A percentile compares a stretch with the other conserved stretches of the same genome.
These are phyloP conservation scores for Rhorus exstirpatorius DNA, from an alignment of 2,888 invertebrate genomes.

Conservation along the genomic window DNA sequence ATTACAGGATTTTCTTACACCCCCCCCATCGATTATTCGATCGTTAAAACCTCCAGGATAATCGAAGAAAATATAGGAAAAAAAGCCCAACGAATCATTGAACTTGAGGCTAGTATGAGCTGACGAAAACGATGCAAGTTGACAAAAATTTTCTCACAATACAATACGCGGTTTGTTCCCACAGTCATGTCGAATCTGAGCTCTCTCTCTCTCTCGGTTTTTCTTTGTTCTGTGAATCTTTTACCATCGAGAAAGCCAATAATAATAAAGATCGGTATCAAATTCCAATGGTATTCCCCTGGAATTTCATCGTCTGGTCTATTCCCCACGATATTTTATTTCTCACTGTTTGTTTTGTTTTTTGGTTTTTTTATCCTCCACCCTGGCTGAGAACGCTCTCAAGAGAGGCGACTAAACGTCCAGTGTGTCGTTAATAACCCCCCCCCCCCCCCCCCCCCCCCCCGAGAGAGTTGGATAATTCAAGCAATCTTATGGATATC, in stretches of 20 bases:
- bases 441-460: no score
- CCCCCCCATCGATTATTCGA: neutral
- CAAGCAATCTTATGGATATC: slow-evolving; percentile 26
- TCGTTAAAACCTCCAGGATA: slow-evolving; percentile 4
- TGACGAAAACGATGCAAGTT: slow-evolving; percentile 16
- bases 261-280: slow-evolving; percentile 74
- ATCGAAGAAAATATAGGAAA: neutral
- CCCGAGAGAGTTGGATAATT: slow-evolving; percentile 42
- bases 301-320: slow-evolving; percentile 70
- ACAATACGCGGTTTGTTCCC: slow-evolving; percentile 49
- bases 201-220: neutral
- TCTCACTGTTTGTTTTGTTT: neutral
- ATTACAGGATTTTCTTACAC: no score
- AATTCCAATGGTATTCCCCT: slow-evolving; percentile 71
- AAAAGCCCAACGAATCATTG: no score
- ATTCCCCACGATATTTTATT: slow-evolving; percentile 38
- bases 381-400: slow-evolving; percentile 19
- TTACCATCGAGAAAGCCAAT: slow-evolving; percentile 68
- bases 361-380: slow-evolving; percentile 27
- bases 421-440: slow-evolving; percentile 28
- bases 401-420: slow-evolving; percentile 30
- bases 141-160: slow-evolving; percentile 41
- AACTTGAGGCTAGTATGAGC: slow-evolving; percentile 52
- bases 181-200: slow-evolving; percentile 28
- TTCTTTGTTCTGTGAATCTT: slow-evolving; percentile 34